Evolutionary conservation across 2,113 vertebrate species (phyloP).

Genomic region (Cyprichromis sp.): DNA sequence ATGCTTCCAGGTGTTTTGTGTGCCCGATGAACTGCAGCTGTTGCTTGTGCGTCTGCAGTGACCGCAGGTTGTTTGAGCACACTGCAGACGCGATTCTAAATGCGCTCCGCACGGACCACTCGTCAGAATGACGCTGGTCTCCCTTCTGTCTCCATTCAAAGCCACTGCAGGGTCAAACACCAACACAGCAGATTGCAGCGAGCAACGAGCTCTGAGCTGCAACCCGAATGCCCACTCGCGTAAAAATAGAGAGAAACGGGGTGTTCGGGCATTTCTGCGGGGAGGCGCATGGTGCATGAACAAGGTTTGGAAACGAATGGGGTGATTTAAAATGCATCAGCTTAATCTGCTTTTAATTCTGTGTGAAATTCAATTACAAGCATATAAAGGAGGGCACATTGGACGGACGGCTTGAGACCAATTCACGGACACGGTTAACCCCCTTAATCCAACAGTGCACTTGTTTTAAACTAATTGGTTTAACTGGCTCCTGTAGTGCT

Average conservation of each 20-base stretch:
- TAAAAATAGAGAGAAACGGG: background rate
- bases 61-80: background rate
- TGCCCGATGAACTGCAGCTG: background rate
- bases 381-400: background rate
- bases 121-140: constrained; percentile 14
- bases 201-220: background rate
- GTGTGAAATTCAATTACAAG: background rate
- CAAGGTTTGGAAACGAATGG: background rate
- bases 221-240: background rate
- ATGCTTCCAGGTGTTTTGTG: constrained; percentile 57
- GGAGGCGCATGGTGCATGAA: background rate
- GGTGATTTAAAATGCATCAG: background rate
- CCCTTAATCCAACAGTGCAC: background rate
- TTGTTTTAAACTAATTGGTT: background rate
- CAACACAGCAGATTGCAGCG: background rate
- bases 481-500: background rate
- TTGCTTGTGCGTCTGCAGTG: background rate
- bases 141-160: background rate
- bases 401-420: background rate
- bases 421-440: background rate
- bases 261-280: background rate
- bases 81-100: background rate
- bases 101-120: background rate
- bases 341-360: background rate
- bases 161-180: background rate